Base-by-base conservation (phyloP, 2,888 invertebrate species). In the Oeneis ivallda region DNA sequence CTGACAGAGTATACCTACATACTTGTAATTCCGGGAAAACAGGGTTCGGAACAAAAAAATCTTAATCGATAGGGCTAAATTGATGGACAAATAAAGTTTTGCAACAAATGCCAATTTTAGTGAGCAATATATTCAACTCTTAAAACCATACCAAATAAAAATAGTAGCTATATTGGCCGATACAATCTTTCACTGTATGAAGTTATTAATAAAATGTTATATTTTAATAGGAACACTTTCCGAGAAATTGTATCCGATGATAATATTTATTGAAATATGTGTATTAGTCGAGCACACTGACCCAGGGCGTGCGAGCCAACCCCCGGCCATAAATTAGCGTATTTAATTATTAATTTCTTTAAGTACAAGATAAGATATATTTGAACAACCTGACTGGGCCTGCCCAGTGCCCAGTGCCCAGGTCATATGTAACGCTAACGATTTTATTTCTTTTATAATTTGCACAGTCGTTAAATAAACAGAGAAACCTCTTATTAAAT, bases 331-430 rank as follows among this genome's bases (percentile, higher is more conserved):
- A 90, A 90, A 91, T 91, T 89, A 86, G 83, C 80, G 78, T 79
- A 88, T 86, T 90, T 92, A 90, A 91, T 91, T 90, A 89, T 87
- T 82, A 89, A 90, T 90, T 87, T 87, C 84, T 85, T 83, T 83
- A 84, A 86, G 84, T 87, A 86, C 82, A 79, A 86, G 81, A 79
- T 80, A 82, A 88, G 85, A 88, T 89, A 88, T 87, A 89, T 88
- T 86, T 88, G 85, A 81, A 83, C 86, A 87, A 87, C 87, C 86
- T 87, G 87, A 80, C 81, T 76, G 77, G 74, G 75, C 75, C 84
- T 83, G 85, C 83, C 82, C 83, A 81, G 84, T n/a, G n/a, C n/a
- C n/a, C n/a, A n/a, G n/a, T n/a, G n/a, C n/a, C 82, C 83, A 81
- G 84, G 82, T 85, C 88, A 85, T 87, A 84, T 87, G 89, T 87